phyloP scores from a whole-genome alignment of 2,888 invertebrate genomes.

The Caenorhabditis afra region DNA sequence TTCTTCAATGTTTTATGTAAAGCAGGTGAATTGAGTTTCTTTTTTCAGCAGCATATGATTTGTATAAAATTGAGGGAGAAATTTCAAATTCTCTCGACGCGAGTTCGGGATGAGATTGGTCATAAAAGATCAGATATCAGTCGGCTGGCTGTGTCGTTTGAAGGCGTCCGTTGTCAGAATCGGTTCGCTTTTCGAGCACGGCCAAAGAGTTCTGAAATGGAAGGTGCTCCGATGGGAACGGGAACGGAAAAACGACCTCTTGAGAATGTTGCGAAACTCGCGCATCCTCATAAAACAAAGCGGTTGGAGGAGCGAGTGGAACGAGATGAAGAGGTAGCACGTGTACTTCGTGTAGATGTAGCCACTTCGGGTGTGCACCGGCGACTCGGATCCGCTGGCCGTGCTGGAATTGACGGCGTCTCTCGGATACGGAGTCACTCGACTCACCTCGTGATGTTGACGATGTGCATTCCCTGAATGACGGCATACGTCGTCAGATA shows the following conservation, averaged over 20 bases:
- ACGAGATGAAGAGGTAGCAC: constrained; percentile 66
- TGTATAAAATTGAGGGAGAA: neutral
- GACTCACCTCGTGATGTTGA: constrained; percentile 52
- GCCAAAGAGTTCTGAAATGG: constrained; percentile 46
- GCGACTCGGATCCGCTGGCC: constrained; percentile 35
- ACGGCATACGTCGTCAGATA: constrained; percentile 71
- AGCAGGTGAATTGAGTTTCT: constrained; percentile 14
- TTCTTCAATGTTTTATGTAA: constrained; percentile 41
- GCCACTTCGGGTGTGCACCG: constrained; percentile 38
- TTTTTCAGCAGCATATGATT: too few species aligned
- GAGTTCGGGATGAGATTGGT: neutral
- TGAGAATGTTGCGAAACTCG: constrained; percentile 69
- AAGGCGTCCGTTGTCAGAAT: constrained; percentile 46
- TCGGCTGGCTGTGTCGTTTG: constrained; percentile 51
- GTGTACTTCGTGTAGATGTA: constrained; percentile 62
- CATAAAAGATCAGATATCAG: constrained; percentile 44
- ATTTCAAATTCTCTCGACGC: neutral
- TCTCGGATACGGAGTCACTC: neutral
- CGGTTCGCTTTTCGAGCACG: constrained; percentile 39
- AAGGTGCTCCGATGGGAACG: too few species aligned
- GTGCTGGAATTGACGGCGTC: constrained; percentile 5
- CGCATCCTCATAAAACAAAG: constrained; percentile 74
- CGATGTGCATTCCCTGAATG: constrained; percentile 68
- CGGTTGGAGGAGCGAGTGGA: constrained; percentile 74
- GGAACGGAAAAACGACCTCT: too few species aligned